phyloP scores from a whole-genome alignment of 2,113 vertebrate genomes.

The Pheucticus melanocephalus region DNA sequence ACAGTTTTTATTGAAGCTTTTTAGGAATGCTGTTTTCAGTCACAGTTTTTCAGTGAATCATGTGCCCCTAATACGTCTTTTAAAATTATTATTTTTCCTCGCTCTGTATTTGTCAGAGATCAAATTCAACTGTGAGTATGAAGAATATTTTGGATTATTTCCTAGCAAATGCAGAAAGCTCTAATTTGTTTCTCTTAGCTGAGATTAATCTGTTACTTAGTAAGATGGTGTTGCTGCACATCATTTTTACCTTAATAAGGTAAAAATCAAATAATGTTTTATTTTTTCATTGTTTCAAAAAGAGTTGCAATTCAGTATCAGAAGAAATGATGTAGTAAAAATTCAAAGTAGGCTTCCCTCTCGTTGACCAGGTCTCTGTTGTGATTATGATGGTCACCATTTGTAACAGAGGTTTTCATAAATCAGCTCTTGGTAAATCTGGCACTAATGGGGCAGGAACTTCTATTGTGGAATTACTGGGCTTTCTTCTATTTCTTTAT shows the following conservation, averaged over 20 bases:
- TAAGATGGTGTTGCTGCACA: background rate
- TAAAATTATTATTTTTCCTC: background rate
- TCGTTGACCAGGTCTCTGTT: background rate
- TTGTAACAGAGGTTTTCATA: background rate
- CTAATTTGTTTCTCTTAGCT: background rate
- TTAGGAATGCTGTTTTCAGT: background rate
- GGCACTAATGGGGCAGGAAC: background rate
- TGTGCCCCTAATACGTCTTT: background rate
- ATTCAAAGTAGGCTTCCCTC: background rate
- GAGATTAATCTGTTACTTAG: background rate
- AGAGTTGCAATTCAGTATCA: background rate
- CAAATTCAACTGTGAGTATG: background rate
- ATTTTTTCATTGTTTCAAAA: background rate
- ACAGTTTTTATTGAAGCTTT: background rate
- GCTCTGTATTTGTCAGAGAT: background rate
- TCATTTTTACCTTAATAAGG: background rate
- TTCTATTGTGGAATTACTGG: background rate
- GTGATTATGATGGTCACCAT: background rate
- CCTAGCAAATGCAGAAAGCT: background rate
- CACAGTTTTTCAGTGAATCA: background rate
- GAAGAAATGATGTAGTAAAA: background rate
- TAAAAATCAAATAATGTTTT: background rate
- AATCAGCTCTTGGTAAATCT: background rate
- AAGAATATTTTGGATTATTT: background rate
- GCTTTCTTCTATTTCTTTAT: background rate